Evolutionary conservation across 2,888 invertebrate species (phyloP).

Genomic region (Agriopis marginaria): DNA sequence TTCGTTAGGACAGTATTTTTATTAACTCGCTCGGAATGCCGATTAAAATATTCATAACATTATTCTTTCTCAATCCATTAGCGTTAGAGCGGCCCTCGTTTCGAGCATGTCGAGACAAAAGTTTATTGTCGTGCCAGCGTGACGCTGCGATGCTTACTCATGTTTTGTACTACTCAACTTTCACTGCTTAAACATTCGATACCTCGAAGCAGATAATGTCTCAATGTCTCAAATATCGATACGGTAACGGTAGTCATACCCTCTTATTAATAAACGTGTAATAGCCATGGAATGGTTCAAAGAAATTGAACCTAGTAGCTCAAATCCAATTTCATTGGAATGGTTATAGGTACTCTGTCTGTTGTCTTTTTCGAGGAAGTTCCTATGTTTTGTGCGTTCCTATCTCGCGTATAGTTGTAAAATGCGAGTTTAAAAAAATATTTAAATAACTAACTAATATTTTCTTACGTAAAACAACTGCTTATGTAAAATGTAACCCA

Average conservation of each 20-base stretch:
- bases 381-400: no score
- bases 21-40: conserved; percentile 80
- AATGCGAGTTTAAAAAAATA: no score
- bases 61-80: conserved; percentile 74
- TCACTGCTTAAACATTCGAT: conserved; percentile 35
- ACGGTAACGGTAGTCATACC: neutral
- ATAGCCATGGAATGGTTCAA: no score
- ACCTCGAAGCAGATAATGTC: conserved; percentile 23
- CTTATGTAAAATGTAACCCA: no score
- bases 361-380: no score
- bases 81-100: conserved; percentile 55
- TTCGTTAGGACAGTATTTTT: conserved; percentile 82
- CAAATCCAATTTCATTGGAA: no score
- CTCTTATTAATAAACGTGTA: no score
- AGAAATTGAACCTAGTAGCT: no score
- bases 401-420: no score
- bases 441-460: no score
- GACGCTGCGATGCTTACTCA: conserved; percentile 40
- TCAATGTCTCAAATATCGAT: conserved; percentile 19
- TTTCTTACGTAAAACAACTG: neutral
- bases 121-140: conserved; percentile 54
- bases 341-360: no score
- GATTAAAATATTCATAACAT: conserved; percentile 80
- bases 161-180: conserved; percentile 36
- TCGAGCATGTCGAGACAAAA: conserved; percentile 53